Evolutionary conservation across 2,888 invertebrate genomes (phyloP).

Genomic region (Papilio demoleus): DNA sequence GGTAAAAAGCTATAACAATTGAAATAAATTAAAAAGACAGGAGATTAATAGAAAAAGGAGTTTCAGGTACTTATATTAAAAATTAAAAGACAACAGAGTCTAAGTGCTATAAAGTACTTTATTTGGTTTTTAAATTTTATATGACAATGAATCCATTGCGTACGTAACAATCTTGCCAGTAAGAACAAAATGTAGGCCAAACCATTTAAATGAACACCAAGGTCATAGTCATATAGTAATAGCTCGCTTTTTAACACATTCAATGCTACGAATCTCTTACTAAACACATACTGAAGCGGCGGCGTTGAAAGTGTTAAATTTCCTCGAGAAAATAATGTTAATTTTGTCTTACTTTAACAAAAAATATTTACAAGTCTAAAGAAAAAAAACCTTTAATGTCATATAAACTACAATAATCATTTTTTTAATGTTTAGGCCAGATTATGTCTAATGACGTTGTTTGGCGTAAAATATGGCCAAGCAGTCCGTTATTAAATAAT

Average conservation of each 20-base stretch:
- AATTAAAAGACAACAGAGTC: no score
- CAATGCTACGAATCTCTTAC: neutral
- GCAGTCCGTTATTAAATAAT: no score
- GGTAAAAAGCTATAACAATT: no score
- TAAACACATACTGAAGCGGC: neutral
- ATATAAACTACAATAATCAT: no score
- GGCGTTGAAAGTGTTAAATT: neutral
- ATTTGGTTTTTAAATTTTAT: no score
- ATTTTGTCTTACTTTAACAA: neutral
- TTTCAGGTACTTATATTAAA: no score
- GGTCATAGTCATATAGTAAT: slow-evolving; percentile 5
- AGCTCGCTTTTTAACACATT: neutral
- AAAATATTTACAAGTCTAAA: neutral
- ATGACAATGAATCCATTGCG: neutral
- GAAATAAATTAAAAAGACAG: no score
- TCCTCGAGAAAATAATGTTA: neutral
- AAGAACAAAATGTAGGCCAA: slow-evolving; percentile 14
- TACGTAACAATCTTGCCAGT: neutral
- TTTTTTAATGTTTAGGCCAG: no score
- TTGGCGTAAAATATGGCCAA: no score
- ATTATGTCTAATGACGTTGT: no score
- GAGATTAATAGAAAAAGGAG: no score
- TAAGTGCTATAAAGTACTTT: no score
- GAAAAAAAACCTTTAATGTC: neutral
- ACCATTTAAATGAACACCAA: slow-evolving; percentile 1